Percentiles rank a stretch among this genome's conserved stretches.
These are phyloP conservation scores for Oscheius onirici DNA, from an alignment of 2,888 invertebrate species.

Conservation along the genomic window DNA sequence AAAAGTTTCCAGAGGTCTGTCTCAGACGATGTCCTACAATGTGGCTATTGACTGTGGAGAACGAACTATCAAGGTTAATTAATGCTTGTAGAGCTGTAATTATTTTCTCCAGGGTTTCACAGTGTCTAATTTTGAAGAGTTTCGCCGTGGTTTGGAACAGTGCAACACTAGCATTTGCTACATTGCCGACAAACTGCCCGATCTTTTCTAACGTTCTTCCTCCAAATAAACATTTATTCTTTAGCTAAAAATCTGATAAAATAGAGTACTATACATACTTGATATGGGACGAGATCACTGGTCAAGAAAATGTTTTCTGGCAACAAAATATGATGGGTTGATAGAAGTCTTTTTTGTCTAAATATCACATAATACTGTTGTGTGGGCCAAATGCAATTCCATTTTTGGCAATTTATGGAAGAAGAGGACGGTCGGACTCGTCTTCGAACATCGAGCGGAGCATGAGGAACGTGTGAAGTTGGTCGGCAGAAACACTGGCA, in stretches of 20 bases:
- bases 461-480: conserved; percentile 52
- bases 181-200: conserved; percentile 13
- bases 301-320: background rate
- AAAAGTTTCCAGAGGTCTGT: background rate
- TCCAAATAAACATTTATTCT: conserved; percentile 23
- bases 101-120: conserved; percentile 21
- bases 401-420: background rate
- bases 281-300: conserved; percentile 28
- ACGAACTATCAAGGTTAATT: conserved; percentile 16
- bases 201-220: conserved; percentile 3
- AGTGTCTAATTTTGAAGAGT: conserved; percentile 2
- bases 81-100: background rate
- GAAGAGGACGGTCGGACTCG: conserved; percentile 37
- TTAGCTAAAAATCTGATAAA: background rate
- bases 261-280: conserved; percentile 6
- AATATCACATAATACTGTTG: background rate
- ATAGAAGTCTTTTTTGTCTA: conserved; percentile 11
- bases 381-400: background rate
- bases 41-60: conserved; percentile 24
- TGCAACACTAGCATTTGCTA: background rate
- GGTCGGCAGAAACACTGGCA: conserved; percentile 46
- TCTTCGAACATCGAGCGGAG: conserved; percentile 50
- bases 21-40: background rate
- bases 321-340: background rate
- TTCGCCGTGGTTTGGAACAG: conserved; percentile 4